phyloP scores from a whole-genome alignment of 2,113 vertebrate genomes.

The Myiozetetes cayanensis region DNA sequence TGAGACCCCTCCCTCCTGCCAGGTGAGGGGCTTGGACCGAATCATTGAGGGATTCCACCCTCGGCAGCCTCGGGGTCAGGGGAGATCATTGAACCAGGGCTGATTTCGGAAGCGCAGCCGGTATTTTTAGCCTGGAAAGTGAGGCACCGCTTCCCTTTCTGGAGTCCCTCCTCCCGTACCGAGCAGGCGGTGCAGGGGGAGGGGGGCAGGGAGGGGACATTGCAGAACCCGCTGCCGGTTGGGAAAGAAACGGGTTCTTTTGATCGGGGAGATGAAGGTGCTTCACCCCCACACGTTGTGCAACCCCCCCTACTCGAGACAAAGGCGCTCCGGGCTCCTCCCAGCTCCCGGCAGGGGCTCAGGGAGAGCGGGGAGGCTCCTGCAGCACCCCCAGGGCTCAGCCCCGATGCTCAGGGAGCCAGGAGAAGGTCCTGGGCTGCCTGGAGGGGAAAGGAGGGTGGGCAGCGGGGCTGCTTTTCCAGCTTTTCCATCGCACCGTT shows the following conservation, averaged over 20 bases:
- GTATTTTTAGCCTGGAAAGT: slow-evolving; percentile 34
- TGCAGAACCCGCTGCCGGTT: neutral
- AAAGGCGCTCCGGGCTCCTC: neutral
- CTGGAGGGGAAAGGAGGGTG: neutral
- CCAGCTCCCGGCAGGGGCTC: neutral
- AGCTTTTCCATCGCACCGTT: neutral
- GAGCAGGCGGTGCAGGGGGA: neutral
- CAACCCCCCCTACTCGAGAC: neutral
- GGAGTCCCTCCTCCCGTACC: neutral
- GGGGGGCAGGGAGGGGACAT: neutral
- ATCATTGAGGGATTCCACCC: neutral
- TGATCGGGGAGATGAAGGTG: neutral
- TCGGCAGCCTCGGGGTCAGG: neutral
- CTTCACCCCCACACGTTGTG: neutral
- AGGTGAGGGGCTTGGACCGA: neutral
- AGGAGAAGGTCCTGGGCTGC: neutral
- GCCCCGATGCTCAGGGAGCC: fast-evolving
- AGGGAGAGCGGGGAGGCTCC: fast-evolving
- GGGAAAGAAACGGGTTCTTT: slow-evolving; percentile 25
- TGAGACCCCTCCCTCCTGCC: fast-evolving
- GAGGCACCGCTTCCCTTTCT: slow-evolving; percentile 4
- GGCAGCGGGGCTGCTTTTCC: fast-evolving
- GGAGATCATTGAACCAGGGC: neutral
- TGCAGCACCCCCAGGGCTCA: fast-evolving
- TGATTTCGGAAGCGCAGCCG: neutral